These are phyloP conservation scores for Ormyrus thymus DNA, from an alignment of 2,888 invertebrate genomes.

Conservation along the genomic window DNA sequence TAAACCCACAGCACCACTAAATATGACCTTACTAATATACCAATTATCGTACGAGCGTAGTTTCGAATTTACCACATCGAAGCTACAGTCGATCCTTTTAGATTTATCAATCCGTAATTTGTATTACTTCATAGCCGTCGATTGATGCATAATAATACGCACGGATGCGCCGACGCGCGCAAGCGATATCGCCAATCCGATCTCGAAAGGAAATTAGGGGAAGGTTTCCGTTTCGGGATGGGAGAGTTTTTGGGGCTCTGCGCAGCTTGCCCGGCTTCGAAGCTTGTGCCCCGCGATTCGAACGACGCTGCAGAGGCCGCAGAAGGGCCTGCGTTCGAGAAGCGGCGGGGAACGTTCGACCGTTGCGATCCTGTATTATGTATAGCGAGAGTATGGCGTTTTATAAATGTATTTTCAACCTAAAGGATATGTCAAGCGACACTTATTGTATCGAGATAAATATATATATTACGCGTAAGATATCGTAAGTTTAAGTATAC, in stretches of 20 bases:
- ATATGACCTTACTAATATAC: slow-evolving; percentile 11
- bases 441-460: slow-evolving; percentile 2
- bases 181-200: slow-evolving; percentile 57
- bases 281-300: too few species aligned
- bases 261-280: too few species aligned
- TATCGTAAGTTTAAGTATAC: not conserved
- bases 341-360: slow-evolving; percentile 3
- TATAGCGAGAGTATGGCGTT: slow-evolving; percentile 21
- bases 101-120: not conserved
- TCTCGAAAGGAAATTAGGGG: slow-evolving; percentile 71
- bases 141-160: too few species aligned
- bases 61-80: not conserved
- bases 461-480: slow-evolving; percentile 31
- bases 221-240: slow-evolving; percentile 68
- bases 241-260: slow-evolving; percentile 18
- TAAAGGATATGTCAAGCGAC: not conserved
- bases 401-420: slow-evolving; percentile 45
- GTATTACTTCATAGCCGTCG: not conserved
- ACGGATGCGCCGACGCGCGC: too few species aligned
- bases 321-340: not conserved
- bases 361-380: slow-evolving; percentile 13
- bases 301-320: too few species aligned
- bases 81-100: not conserved
- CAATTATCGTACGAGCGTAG: slow-evolving; percentile 3
- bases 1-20: slow-evolving; percentile 8